A percentile compares a stretch with the other conserved stretches of the same genome.
These are phyloP conservation scores for Anhinga rufa DNA, from an alignment of 2,113 vertebrate species.

Conservation along the genomic window DNA sequence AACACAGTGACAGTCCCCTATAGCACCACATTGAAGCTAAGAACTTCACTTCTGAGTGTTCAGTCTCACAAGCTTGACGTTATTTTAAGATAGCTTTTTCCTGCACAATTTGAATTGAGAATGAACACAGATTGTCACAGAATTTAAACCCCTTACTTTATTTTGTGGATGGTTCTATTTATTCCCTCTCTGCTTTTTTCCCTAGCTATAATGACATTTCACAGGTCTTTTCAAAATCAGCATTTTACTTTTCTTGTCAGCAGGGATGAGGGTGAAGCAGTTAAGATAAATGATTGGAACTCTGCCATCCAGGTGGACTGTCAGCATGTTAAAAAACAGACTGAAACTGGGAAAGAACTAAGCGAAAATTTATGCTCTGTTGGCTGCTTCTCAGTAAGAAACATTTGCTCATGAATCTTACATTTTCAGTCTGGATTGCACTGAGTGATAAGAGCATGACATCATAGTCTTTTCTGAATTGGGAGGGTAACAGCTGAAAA, in stretches of 20 bases:
- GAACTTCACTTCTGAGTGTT: background rate
- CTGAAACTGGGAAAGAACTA: background rate
- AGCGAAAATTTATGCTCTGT: conserved; percentile 20
- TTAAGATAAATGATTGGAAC: background rate
- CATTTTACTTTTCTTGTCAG: conserved; percentile 45
- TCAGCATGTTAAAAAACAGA: background rate
- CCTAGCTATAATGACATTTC: background rate
- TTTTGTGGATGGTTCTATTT: background rate
- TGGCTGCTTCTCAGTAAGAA: conserved; percentile 2
- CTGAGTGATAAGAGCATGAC: background rate
- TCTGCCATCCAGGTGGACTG: conserved; percentile 24
- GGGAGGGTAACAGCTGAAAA: background rate
- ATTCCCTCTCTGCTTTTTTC: background rate
- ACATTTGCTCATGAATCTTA: background rate
- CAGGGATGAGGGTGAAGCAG: background rate
- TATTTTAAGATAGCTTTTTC: background rate
- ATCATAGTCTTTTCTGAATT: background rate
- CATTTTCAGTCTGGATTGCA: background rate
- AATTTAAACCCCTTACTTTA: background rate
- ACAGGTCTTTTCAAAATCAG: conserved; percentile 44
- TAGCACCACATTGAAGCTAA: background rate
- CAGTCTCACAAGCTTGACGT: background rate
- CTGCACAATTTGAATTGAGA: background rate
- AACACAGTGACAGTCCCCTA: background rate
- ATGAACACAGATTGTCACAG: background rate